Conservation (phyloP, 2,797 vertebrate genomes). For the Micromesistius poutassou region DNA sequence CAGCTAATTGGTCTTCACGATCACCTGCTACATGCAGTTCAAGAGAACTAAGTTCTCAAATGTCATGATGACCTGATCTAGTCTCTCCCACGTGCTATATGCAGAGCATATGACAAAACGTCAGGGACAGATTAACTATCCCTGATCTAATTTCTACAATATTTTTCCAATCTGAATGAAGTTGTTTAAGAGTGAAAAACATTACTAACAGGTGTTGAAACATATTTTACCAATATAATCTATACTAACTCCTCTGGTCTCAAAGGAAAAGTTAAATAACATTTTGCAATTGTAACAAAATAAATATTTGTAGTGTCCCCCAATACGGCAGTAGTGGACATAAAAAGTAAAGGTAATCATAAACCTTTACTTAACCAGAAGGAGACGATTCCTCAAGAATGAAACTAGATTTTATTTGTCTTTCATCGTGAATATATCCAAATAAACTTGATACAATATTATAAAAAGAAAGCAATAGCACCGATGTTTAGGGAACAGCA, state of each 20-base stretch:
- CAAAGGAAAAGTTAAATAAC: too few relatives aligned
- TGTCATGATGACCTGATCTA: neutral
- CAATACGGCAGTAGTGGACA: neutral
- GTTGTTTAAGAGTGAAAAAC: too few relatives aligned
- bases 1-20: slow-evolving; percentile 74
- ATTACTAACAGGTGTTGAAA: too few relatives aligned
- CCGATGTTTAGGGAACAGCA: neutral
- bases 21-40: neutral
- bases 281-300: neutral
- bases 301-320: too few relatives aligned
- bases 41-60: too few relatives aligned
- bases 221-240: too few relatives aligned
- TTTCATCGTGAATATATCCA: neutral
- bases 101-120: too few relatives aligned
- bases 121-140: too few relatives aligned
- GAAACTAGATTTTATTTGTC: neutral
- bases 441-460: neutral
- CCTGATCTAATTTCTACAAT: too few relatives aligned
- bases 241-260: too few relatives aligned
- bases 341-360: neutral
- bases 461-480: neutral
- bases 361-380: neutral
- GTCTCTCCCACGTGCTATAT: too few relatives aligned
- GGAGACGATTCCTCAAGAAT: neutral
- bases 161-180: too few relatives aligned